Evolutionary conservation across 2,888 invertebrate genomes (phyloP).

Genomic region (Hirtodrosophila duncani): DNA sequence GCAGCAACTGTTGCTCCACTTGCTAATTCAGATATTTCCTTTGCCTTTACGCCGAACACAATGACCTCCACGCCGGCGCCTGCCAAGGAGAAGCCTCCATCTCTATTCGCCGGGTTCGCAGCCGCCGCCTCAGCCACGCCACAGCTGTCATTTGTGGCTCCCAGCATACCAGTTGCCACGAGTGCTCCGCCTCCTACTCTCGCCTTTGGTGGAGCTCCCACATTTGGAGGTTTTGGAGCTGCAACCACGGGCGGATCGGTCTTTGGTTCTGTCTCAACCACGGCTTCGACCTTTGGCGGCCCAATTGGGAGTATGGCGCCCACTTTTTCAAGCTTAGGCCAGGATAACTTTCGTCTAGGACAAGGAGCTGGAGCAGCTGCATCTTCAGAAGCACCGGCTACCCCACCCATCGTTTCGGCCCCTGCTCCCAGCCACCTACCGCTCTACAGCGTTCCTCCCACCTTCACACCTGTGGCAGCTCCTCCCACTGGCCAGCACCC

Average conservation of each 20-base stretch:
- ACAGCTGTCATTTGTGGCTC: constrained; percentile 27
- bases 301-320: constrained; percentile 11
- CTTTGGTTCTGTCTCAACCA: too few relatives aligned
- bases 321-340: constrained; percentile 1
- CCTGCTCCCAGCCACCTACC: constrained; percentile 46
- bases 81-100: constrained; percentile 57
- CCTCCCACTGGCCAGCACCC: background rate
- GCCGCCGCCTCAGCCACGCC: constrained; percentile 11
- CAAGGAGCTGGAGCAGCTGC: constrained; percentile 1
- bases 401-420: constrained; percentile 8
- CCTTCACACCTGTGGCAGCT: constrained; percentile 56
- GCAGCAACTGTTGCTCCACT: background rate
- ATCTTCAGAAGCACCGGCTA: background rate
- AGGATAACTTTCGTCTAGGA: constrained; percentile 14
- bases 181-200: constrained; percentile 21
- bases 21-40: constrained; percentile 47
- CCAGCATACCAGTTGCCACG: too few relatives aligned
- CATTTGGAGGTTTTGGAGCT: constrained; percentile 35
- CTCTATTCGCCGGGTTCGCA: constrained; percentile 45
- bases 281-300: constrained; percentile 15
- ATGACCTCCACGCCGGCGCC: constrained; percentile 73
- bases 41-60: constrained; percentile 60
- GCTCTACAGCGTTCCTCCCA: constrained; percentile 71
- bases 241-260: too few relatives aligned
- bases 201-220: constrained; percentile 26